Evolutionary conservation across 2,888 invertebrate species (phyloP), one percentile per base, ranked within the genome.

Genomic region (Lepetodrilus schrolli): DNA sequence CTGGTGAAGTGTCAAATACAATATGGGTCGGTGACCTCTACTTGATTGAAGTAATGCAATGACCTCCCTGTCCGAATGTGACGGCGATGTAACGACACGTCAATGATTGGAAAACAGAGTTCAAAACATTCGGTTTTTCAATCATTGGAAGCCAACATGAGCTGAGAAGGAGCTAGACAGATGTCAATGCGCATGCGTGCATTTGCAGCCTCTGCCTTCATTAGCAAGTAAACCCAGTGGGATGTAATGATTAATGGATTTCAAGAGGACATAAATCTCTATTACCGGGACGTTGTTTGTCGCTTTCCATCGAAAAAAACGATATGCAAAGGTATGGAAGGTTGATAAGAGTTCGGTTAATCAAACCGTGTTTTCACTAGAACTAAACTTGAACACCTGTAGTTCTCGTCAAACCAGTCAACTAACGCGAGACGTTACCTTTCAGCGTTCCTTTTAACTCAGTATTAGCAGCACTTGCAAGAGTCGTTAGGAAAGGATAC

Each of bases 281-380:
- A 58, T 58, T 58, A 58, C 58, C 58, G 34, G 30, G 30, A 23
- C 34, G 30, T 58, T 58, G 30, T 30, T 23, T 23, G 30, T 58
- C 58, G 58, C 58, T 58, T 34, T 30, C 58, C 17, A 34, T 17
- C 30, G 58, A 26, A 58, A 10, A 58, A 58, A 58, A 58, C 23
- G 58, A 30, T 34, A n/a, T n/a, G n/a, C 26, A 58, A 58, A 58
- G 26, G 26, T 58, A 58, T 58, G 58, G 30, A 58, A 58, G 30
- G 58, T 58, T 58, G 58, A 58, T 58, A 58, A 58, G 58, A 58
- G 58, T 58, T 17, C 58, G 58, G 58, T 26, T 58, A 58, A 34
- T 34, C 30, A 58, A 34, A 58, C 58, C 34, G 34, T 58, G 58
- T 58, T 58, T 58, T 58, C 34, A 30, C 58, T 58, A 58, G 58